A percentile compares a stretch with the other conserved stretches of the same genome.
Conservation (phyloP, 2,888 invertebrate species). For the Hartigia nigra region DNA sequence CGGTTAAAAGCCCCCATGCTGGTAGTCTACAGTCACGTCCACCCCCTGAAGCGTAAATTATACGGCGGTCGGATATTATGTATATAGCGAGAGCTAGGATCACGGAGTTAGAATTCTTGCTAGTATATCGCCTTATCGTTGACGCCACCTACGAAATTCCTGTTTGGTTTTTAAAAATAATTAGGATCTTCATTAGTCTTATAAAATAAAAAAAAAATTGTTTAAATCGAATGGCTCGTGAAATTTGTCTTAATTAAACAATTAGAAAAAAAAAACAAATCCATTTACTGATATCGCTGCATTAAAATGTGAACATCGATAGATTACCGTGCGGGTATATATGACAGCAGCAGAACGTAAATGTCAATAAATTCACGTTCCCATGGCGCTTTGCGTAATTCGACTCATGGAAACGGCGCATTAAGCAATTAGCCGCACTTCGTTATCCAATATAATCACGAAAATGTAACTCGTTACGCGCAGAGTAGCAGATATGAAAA, state of each 20-base stretch:
- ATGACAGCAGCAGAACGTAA: not conserved
- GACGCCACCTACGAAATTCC: not conserved
- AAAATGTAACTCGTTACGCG: not conserved
- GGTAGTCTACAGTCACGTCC: constrained; percentile 1
- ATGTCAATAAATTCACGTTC: not conserved
- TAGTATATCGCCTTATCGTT: no score
- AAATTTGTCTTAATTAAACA: not conserved
- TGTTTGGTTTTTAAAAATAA: not conserved
- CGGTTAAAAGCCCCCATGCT: constrained; percentile 13
- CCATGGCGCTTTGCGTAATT: not conserved
- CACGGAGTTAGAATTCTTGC: not conserved
- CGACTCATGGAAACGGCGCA: not conserved
- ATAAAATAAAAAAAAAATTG: not conserved
- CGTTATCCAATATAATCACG: not conserved
- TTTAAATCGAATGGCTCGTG: not conserved
- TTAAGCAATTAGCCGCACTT: not conserved
- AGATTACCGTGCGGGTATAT: not conserved
- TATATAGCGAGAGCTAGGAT: not conserved
- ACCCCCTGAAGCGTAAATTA: not conserved
- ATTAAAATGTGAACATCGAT: not conserved
- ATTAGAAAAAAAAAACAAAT: not conserved
- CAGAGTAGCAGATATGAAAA: not conserved
- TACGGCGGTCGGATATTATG: not conserved
- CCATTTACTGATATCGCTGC: not conserved
- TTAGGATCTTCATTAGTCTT: not conserved